Evolutionary conservation across 2,113 vertebrate genomes (phyloP).

Genomic region (Pedetes capensis): DNA sequence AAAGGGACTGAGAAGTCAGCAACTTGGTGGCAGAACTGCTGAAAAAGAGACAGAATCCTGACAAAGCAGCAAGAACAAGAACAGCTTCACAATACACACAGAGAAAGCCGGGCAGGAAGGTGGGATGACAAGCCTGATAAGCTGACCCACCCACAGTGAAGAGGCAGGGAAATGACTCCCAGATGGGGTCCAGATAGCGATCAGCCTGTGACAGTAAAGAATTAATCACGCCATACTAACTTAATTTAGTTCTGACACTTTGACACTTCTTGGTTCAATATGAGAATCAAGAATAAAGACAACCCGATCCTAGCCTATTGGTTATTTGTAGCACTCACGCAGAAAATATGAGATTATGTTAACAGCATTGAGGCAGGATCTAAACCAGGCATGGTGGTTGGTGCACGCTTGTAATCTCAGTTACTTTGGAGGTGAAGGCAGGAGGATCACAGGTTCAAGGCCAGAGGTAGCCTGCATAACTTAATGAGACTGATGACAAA

Average conservation of each 20-base stretch:
- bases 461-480: no score
- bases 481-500: no score
- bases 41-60: neutral
- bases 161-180: neutral
- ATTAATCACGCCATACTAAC: constrained; percentile 17
- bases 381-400: no score
- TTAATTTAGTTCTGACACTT: constrained; percentile 33
- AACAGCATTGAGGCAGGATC: neutral
- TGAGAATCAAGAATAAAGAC: constrained; percentile 21
- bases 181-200: neutral
- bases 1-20: neutral
- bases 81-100: neutral
- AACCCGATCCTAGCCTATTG: neutral
- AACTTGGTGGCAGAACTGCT: neutral
- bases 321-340: neutral
- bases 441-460: no score
- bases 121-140: constrained; percentile 39
- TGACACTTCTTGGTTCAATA: neutral
- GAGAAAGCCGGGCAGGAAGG: neutral
- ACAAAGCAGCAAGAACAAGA: neutral
- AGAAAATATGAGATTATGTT: neutral
- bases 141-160: neutral
- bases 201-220: neutral
- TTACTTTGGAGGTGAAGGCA: no score
- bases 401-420: no score